Evolutionary conservation across 2,888 invertebrate species (phyloP), one percentile per base, ranked within the genome.

Genomic region (Phengaris arion): DNA sequence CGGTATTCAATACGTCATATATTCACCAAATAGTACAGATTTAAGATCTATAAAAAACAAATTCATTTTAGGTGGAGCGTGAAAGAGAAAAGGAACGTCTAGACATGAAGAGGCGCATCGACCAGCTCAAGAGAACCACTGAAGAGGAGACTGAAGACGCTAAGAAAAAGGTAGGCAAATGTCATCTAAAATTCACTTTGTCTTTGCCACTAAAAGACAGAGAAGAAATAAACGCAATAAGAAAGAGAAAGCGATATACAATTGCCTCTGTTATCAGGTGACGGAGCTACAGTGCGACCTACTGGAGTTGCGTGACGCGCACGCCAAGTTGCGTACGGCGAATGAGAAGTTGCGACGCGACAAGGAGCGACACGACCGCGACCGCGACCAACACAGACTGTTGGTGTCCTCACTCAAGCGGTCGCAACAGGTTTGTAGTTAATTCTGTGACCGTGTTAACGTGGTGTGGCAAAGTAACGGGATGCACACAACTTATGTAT

Each of bases 71-170:
- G 95, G 96, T 98, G 81, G 98, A 98, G 90, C 94, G 98, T 77
- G 98, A 98, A 92, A 94, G 98, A 79, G 98, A 98, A 84, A 97
- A 98, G 84, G 98, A 98, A 85, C 95, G 97, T 75, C 91, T 98
- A 79, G 98, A 98, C 85, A 96, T 96, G 80, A 98, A 97, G 91
- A 95, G 98, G 80, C 96, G 97, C 84, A 94, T 96, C 82, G 98
- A 98, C 75, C 98, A 98, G 83, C 89, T 97, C 78, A 97, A 98
- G 90, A 96, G 96, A 83, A 95, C 96, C 0, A 96, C 96, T 6
- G 98, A 98, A 83, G 97, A 98, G 87, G 98, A 98, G 86, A 97
- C 97, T 81, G 97, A 97, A 81, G 98, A 98, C 85, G 97, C 96
- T 74, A 96, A 97, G 84, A 96, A 96, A 85, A 98, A 98, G 94